phyloP scores from a whole-genome alignment of 1,140 invertebrate genomes.

The Mycetomoellerius zeteki region DNA sequence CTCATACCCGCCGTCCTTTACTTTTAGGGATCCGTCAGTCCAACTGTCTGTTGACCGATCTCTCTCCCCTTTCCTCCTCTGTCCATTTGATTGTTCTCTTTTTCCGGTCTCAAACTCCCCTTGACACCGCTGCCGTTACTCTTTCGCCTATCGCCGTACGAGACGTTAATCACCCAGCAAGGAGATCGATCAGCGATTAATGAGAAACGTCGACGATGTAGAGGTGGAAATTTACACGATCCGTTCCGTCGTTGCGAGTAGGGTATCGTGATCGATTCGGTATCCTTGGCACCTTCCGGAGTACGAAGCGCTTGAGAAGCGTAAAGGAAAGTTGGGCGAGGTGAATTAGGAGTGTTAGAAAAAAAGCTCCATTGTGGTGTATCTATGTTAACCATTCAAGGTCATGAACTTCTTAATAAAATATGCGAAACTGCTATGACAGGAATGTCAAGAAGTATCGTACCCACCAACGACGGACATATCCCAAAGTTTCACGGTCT shows the following conservation, averaged over 20 bases:
- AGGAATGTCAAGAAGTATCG: constrained; percentile 27
- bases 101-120: constrained; percentile 60
- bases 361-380: constrained; percentile 33
- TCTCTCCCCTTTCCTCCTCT: constrained; percentile 25
- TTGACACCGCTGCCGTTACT: constrained; percentile 44
- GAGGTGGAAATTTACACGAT: constrained; percentile 75
- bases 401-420: constrained; percentile 58
- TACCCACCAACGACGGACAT: background rate
- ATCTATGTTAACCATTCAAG: constrained; percentile 66
- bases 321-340: constrained; percentile 46
- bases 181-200: constrained; percentile 77
- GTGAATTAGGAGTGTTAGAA: constrained; percentile 36
- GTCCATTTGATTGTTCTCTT: constrained; percentile 67
- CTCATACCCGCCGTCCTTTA: background rate
- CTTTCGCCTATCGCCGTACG: constrained; percentile 52
- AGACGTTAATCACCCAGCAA: constrained; percentile 75
- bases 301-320: constrained; percentile 7
- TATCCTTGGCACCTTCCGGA: constrained; percentile 54
- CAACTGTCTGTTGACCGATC: constrained; percentile 8
- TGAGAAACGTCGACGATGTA: constrained; percentile 74
- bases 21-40: constrained; percentile 11
- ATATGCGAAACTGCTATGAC: background rate
- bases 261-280: constrained; percentile 65
- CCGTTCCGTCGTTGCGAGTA: constrained; percentile 42
- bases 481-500: constrained; percentile 52